A percentile compares a stretch with the other conserved stretches of the same genome.
Evolutionary conservation across 2,113 vertebrate genomes (phyloP).

Genomic region (Periophthalmus modestus): DNA sequence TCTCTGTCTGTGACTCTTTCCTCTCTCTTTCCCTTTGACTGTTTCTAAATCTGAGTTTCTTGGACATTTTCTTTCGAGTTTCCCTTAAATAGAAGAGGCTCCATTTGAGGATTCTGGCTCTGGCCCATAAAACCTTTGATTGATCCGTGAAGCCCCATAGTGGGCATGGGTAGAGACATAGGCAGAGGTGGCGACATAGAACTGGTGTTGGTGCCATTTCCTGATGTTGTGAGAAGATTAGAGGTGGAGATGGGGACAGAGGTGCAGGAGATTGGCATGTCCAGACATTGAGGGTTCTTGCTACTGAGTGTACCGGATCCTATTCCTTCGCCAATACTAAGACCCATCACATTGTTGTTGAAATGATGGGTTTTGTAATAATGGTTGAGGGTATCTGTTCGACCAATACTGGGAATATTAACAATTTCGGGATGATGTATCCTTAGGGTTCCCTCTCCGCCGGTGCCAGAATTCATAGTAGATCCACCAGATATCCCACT

Average conservation of each 20-base stretch:
- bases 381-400: slow-evolving; percentile 87
- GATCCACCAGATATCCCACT: slow-evolving; percentile 80
- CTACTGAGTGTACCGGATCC: slow-evolving; percentile 66
- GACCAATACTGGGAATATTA: slow-evolving; percentile 83
- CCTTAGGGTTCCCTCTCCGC: slow-evolving; percentile 70
- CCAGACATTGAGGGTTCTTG: slow-evolving; percentile 72
- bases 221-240: slow-evolving; percentile 64
- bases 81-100: slow-evolving; percentile 92
- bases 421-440: slow-evolving; percentile 81
- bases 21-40: slow-evolving; percentile 50
- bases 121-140: slow-evolving; percentile 86
- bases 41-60: slow-evolving; percentile 89
- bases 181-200: slow-evolving; percentile 75
- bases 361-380: slow-evolving; percentile 92
- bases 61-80: slow-evolving; percentile 94
- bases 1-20: slow-evolving; percentile 62
- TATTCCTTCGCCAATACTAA: slow-evolving; percentile 68
- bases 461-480: slow-evolving; percentile 66
- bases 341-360: slow-evolving; percentile 83
- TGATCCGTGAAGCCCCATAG: slow-evolving; percentile 82
- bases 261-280: slow-evolving; percentile 75
- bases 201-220: slow-evolving; percentile 65
- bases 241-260: slow-evolving; percentile 69
- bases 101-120: slow-evolving; percentile 81
- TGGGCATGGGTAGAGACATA: slow-evolving; percentile 79